These are phyloP conservation scores for Enteromius argenteus DNA, from an alignment of 2,797 vertebrate genomes.

Conservation along the genomic window DNA sequence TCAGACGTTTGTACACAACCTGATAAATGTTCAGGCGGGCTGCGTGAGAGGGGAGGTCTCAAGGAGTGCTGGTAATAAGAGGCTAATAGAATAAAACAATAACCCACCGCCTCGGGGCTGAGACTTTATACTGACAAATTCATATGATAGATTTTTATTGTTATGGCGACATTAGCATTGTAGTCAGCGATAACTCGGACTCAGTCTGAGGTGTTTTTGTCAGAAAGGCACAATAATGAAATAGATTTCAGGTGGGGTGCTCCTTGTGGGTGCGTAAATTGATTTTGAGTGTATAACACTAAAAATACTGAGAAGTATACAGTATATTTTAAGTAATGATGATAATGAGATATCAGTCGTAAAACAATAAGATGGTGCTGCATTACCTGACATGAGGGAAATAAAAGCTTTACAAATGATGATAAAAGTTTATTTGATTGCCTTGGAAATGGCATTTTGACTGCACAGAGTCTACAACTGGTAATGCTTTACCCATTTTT, in stretches of 20 bases:
- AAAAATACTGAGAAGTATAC: background rate
- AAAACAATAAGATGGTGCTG: slow-evolving; percentile 8
- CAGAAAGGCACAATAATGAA: slow-evolving; percentile 64
- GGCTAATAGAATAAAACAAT: slow-evolving; percentile 89
- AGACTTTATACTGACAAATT: slow-evolving; percentile 78
- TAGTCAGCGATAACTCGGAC: slow-evolving; percentile 76
- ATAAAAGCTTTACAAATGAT: slow-evolving; percentile 19
- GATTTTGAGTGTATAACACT: slow-evolving; percentile 38
- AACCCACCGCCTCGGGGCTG: slow-evolving; percentile 78
- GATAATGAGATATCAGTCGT: slow-evolving; percentile 13
- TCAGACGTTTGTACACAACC: slow-evolving; percentile 81
- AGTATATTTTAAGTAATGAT: slow-evolving; percentile 23
- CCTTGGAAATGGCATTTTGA: background rate
- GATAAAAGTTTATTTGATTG: slow-evolving; percentile 13
- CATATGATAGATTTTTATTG: slow-evolving; percentile 82
- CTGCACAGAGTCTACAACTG: background rate
- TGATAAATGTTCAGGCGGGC: slow-evolving; percentile 83
- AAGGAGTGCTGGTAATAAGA: slow-evolving; percentile 87
- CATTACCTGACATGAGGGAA: slow-evolving; percentile 21
- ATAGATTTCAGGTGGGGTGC: slow-evolving; percentile 51
- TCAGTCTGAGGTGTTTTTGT: slow-evolving; percentile 74
- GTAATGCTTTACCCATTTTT: background rate
- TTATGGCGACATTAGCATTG: slow-evolving; percentile 81
- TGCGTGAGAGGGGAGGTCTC: slow-evolving; percentile 69
- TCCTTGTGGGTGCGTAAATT: slow-evolving; percentile 54